phyloP scores from a whole-genome alignment of 2,797 vertebrate genomes.

The Leuciscus waleckii region DNA sequence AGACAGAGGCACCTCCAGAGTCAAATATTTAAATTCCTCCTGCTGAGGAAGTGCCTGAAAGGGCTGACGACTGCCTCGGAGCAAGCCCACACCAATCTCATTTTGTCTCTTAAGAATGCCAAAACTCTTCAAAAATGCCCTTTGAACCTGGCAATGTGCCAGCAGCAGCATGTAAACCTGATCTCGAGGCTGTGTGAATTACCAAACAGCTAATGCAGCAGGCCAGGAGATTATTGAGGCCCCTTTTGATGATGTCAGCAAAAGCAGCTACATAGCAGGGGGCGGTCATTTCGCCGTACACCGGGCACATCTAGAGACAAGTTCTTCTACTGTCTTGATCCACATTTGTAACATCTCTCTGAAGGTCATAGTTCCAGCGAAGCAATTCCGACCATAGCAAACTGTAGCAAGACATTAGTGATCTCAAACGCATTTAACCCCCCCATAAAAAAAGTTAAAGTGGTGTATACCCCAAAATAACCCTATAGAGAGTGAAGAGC shows the following conservation, averaged over 20 bases:
- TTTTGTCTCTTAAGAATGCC: slow-evolving; percentile 49
- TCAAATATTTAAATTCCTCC: slow-evolving; percentile 44
- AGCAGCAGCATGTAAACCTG: slow-evolving; percentile 71
- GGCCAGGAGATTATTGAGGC: slow-evolving; percentile 70
- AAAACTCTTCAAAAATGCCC: slow-evolving; percentile 55
- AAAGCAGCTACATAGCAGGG: slow-evolving; percentile 56
- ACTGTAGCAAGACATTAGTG: not conserved
- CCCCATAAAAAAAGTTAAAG: not conserved
- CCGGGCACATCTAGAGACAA: slow-evolving; percentile 1
- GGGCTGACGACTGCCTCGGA: slow-evolving; percentile 27
- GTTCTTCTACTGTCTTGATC: not conserved
- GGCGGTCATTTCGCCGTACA: slow-evolving; percentile 53
- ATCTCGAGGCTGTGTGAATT: slow-evolving; percentile 73
- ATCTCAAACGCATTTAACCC: not conserved
- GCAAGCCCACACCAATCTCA: slow-evolving; percentile 42
- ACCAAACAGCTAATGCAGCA: slow-evolving; percentile 71
- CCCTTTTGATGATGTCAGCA: slow-evolving; percentile 74
- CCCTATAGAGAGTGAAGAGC: not conserved
- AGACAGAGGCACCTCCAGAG: slow-evolving; percentile 47
- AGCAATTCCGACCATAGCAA: not conserved
- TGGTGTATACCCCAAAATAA: not conserved
- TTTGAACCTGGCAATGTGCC: slow-evolving; percentile 65
- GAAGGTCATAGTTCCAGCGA: not conserved
- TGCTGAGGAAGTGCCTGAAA: slow-evolving; percentile 25
- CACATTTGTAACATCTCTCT: not conserved